Evolutionary conservation across 1,140 invertebrate species (phyloP).

Genomic region (Formica exsecta): DNA sequence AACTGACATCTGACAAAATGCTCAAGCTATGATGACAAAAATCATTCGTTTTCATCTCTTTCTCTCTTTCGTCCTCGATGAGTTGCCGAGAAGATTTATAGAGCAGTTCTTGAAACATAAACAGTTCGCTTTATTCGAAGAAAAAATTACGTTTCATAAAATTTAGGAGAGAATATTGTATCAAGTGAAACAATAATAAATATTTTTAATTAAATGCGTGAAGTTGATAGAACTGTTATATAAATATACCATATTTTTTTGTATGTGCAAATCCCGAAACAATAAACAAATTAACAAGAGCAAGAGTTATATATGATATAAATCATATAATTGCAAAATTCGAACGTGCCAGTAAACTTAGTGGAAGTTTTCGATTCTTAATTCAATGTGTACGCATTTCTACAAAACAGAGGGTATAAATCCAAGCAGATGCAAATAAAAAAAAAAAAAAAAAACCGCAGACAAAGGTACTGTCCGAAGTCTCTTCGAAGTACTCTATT

Average conservation of each 20-base stretch:
- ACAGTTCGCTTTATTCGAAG: no score
- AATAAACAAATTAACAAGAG: not conserved
- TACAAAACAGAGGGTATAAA: not conserved
- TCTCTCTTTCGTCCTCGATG: no score
- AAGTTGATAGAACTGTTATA: not conserved
- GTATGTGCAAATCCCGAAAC: not conserved
- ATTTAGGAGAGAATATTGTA: no score
- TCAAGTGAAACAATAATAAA: slow-evolving; percentile 12
- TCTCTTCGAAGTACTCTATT: slow-evolving; percentile 1
- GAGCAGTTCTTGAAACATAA: no score
- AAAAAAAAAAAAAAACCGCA: not conserved
- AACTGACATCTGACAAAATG: no score
- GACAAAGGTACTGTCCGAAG: not conserved
- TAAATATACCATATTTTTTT: not conserved
- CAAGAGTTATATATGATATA: not conserved
- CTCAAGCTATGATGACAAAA: no score
- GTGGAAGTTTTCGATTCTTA: not conserved
- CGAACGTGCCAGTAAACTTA: not conserved
- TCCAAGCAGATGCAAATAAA: not conserved
- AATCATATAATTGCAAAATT: not conserved
- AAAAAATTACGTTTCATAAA: no score
- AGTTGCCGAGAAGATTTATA: no score
- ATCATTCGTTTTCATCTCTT: no score
- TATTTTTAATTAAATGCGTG: not conserved
- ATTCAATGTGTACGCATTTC: not conserved